Evolutionary conservation across 1,140 invertebrate genomes (phyloP), one percentile per base, ranked within the genome.

Genomic region (Saxidomus purpurata): DNA sequence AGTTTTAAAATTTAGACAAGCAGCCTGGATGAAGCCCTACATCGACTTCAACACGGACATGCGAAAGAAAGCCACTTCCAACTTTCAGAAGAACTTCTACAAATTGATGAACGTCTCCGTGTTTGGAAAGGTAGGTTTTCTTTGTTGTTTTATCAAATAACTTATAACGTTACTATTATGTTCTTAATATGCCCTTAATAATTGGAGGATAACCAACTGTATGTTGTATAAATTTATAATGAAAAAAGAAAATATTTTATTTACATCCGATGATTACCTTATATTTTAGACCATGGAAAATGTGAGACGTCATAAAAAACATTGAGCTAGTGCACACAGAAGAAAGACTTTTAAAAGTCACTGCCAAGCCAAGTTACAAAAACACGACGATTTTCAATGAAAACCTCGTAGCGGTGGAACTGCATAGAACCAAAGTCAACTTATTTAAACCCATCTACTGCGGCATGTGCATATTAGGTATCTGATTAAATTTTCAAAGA

Each of bases 71-170:
- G 94, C 96, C 28, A 94, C 86, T 36, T 94, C 92, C 85, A 93
- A 92, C 43, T 96, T 96, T 91, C 93, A 95, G 90, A 95, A 96
- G 92, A 93, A 96, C 79, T 94, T 95, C 80, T 96, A 89, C 87
- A 96, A 96, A 93, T 83, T 96, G 19, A 93, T 96, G 91, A 96
- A 95, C 83, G 96, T 96, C 89, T 74, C 91, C 13, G 90, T 95
- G 96, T 96, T 92, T 82, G 55, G 52, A 13, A 82, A 82, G 59
- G 76, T 80, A 31, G 19, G 76, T 77, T 2, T 40, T 40, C 17
- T 40, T 49, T 13, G 9, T 80, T 34, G 17, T 80, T 25, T 80
- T 80, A 1, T 36, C 11, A 22, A 17, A 80, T 47, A 15, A 28
- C 17, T 80, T 80, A 22, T 9, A 22, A 22, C 19, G n/a, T 52